phyloP scores from a whole-genome alignment of 2,888 invertebrate species.

The Candidula unifasciata region DNA sequence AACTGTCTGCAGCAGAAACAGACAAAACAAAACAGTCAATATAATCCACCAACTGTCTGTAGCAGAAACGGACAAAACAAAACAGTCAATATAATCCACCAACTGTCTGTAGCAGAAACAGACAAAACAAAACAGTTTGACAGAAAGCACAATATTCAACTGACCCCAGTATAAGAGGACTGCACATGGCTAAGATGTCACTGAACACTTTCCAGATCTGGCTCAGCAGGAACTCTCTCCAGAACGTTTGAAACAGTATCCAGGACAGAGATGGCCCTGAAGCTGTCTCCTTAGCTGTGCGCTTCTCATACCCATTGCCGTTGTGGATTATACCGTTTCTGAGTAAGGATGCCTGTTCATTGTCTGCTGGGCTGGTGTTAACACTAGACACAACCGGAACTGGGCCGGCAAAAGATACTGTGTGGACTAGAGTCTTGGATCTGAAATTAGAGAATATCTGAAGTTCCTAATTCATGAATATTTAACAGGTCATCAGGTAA shows the following conservation, averaged over 20 bases:
- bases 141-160: constrained; percentile 1
- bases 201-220: constrained; percentile 67
- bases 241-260: constrained; percentile 67
- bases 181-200: constrained; percentile 62
- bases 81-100: constrained; percentile 67
- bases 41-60: too few species aligned
- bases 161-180: constrained; percentile 63
- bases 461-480: too few species aligned
- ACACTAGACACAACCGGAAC: not conserved
- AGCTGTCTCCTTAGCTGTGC: not conserved
- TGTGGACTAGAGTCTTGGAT: not conserved
- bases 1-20: not conserved
- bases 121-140: constrained; percentile 36
- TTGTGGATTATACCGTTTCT: not conserved
- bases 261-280: constrained; percentile 60
- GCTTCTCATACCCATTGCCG: not conserved
- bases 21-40: not conserved
- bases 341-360: constrained; percentile 20
- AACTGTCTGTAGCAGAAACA: constrained; percentile 60
- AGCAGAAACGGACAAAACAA: constrained; percentile 30
- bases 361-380: not conserved
- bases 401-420: not conserved
- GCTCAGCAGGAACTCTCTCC: constrained; percentile 64
- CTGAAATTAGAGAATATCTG: not conserved
- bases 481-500: too few species aligned